Percentiles rank a stretch among this genome's conserved stretches.
Evolutionary conservation across 2,888 invertebrate species (phyloP).

Genomic region (Lepeophtheirus nordmannii): DNA sequence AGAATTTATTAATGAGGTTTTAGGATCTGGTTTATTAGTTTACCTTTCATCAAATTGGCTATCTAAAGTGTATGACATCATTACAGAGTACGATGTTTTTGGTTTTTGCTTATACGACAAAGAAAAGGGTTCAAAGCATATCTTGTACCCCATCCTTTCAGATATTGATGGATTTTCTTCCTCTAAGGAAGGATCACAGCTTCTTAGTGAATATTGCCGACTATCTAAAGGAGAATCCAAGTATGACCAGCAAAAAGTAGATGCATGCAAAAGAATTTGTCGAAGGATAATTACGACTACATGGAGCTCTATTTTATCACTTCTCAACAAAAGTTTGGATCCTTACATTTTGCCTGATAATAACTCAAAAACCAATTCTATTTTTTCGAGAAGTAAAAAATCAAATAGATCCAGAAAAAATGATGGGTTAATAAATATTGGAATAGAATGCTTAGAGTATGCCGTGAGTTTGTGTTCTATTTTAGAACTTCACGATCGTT

Average conservation of each 20-base stretch:
- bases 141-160: constrained; percentile 32
- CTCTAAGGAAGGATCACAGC: constrained; percentile 48
- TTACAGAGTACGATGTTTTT: constrained; percentile 52
- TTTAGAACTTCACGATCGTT: constrained; percentile 26
- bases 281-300: constrained; percentile 1
- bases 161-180: constrained; percentile 70
- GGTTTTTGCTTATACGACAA: not conserved
- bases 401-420: not conserved
- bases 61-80: constrained; percentile 73
- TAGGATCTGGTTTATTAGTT: constrained; percentile 77
- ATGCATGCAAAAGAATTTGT: constrained; percentile 49
- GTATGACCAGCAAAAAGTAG: constrained; percentile 50
- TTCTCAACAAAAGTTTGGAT: not conserved
- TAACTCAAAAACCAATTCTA: not conserved
- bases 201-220: constrained; percentile 71
- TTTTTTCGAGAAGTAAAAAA: not conserved
- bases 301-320: not conserved
- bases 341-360: not conserved
- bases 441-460: constrained; percentile 16
- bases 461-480: constrained; percentile 20
- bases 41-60: constrained; percentile 87
- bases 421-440: not conserved
- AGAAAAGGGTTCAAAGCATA: not conserved
- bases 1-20: constrained; percentile 78
- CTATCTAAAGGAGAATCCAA: constrained; percentile 58